Base-by-base conservation (phyloP, 2,113 vertebrate species). In the Neolamprologus caudopunctatus region DNA sequence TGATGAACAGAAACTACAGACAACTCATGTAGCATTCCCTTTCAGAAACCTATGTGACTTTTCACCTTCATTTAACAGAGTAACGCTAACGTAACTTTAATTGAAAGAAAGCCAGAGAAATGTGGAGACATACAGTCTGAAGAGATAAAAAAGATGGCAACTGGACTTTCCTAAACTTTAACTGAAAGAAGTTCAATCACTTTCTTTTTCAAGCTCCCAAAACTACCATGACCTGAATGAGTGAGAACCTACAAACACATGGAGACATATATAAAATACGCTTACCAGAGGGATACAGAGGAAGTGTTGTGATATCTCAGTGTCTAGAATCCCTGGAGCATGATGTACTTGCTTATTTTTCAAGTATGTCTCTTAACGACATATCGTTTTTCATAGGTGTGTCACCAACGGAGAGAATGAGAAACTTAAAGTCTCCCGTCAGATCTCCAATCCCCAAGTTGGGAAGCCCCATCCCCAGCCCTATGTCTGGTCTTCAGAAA, bases 401-500 rank as follows among this genome's bases (percentile, higher is more conserved):
- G 82, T 97, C 96, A 11, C 96, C 96, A 2, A 95, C 93, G 2
- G 98, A 95, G 90, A 95, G 93, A 83, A 95, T 91, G 92, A 97
- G 98, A 24, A 97, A 91, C 93, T 66, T 98, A 86, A 97, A 97
- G 92, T 96, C 96, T 45, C 96, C 96, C 0, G 83, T 97, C 75
- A 89, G 94, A 13, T 97, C 98, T 55, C 95, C 97, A 0, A 95
- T 97, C 81, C 93, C 97, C 31, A 98, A 98, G 93, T 94, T 99
- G 19, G 96, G 97, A 3, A 93, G 97, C 31, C 96, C 97, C 8
- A 95, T 97, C 78, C 95, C 94, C 51, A 87, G 95, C 8, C 95
- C 97, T 6, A 89, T 98, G 93, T 84, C 97, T 0, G 96, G 97
- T 40, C 96, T 99, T 28, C 98, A 99, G 96, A 97, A 98, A 93